Evolutionary conservation across 1,140 invertebrate genomes (phyloP), one percentile per base, ranked within the genome.

Genomic region (Harpegnathos saltator): DNA sequence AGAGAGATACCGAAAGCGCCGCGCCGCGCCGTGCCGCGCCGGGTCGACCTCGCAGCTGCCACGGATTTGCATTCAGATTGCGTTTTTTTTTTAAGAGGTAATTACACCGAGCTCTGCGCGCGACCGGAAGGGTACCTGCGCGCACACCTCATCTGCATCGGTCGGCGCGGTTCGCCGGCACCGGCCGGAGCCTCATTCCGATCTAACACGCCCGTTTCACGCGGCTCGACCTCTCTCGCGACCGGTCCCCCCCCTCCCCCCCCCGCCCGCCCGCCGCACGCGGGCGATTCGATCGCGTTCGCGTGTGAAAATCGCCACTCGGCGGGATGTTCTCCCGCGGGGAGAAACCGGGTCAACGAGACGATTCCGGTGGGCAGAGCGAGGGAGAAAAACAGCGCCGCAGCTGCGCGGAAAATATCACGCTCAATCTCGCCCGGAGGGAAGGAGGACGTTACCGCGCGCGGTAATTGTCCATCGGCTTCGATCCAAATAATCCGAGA

Each of bases 51-150:
- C 87, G 89, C 89, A 91, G 89, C 91, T 91, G 91, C 86, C 89
- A 86, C 87, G 89, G 91, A 92, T 93, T 93, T 92, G 92, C 91
- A 93, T 92, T 92, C 91, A 92, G 89, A 93, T 93, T 93, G 89
- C 90, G 83, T 81, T 87, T 85, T 74, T 92, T n/a, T 91, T 89
- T 86, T 59, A 85, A 89, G 84, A 87, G 90, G 91, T 92, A 91
- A 92, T 91, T 91, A 90, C 85, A 87, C 52, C 24, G 62, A 58
- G 77, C 78, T 50, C 58, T 44, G 38, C 62, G 33, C 62, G 44
- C 82, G 66, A 50, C 71, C 48, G 65, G 66, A 73, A 82, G 54
- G 54, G n/a, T 38, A 29, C 58, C 26, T 68, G 61, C 24, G 52
- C 63, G 59, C 75, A 69, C 52, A 69, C 52, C 83, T 88, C 87